Conservation (phyloP, 2,113 vertebrate species). For the Serilophus lunatus region DNA sequence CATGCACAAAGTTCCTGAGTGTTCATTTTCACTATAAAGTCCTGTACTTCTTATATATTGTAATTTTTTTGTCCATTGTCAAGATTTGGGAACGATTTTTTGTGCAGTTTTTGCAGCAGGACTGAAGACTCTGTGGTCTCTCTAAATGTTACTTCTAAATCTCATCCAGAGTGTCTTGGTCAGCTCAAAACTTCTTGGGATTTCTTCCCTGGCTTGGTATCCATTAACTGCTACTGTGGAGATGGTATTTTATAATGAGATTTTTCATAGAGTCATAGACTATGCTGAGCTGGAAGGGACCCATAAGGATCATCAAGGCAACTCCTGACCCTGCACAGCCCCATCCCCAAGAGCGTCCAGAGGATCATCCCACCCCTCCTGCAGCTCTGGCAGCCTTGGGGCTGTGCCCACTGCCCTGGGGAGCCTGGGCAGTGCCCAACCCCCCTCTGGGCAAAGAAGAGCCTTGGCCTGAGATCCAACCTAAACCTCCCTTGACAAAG, state of each 20-base stretch:
- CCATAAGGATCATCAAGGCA: background rate
- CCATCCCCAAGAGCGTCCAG: background rate
- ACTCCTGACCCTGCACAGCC: rapidly evolving
- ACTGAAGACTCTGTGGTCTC: background rate
- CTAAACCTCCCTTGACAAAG: background rate
- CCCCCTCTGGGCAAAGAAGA: background rate
- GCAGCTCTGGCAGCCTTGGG: background rate
- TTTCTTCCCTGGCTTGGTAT: background rate
- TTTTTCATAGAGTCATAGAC: background rate
- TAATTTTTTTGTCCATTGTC: background rate
- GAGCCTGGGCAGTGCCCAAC: background rate
- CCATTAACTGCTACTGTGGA: background rate
- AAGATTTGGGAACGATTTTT: background rate
- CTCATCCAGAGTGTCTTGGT: background rate
- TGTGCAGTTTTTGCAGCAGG: background rate
- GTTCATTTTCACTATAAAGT: background rate
- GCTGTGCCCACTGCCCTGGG: background rate
- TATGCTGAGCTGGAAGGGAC: background rate
- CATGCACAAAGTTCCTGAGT: background rate
- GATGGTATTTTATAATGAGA: background rate
- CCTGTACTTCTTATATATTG: background rate
- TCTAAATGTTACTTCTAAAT: background rate
- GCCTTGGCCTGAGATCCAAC: rapidly evolving
- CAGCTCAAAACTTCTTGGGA: background rate
- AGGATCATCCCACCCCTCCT: rapidly evolving